A percentile compares a stretch with the other conserved stretches of the same genome.
Conservation (phyloP, 1,140 invertebrate genomes). For the Xylocopa sonorina region DNA sequence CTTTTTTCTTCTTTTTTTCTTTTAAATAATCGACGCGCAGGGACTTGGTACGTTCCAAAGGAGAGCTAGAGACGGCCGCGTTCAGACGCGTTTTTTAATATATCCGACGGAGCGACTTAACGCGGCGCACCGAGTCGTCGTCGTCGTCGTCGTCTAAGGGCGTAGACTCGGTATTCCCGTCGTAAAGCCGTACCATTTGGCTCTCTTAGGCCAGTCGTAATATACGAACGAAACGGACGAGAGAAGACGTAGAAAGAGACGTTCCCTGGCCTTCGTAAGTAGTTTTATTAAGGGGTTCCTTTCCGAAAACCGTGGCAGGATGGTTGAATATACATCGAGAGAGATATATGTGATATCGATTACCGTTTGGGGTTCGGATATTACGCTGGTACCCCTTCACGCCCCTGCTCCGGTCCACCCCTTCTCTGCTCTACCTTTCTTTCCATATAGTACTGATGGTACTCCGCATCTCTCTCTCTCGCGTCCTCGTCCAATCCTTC, state of each 20-base stretch:
- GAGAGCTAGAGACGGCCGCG: not conserved
- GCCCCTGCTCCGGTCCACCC: constrained; percentile 47
- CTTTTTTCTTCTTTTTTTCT: not conserved
- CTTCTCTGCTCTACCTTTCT: constrained; percentile 30
- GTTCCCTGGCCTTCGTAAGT: constrained; percentile 53
- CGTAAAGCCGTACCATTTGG: constrained; percentile 26
- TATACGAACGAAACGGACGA: constrained; percentile 59
- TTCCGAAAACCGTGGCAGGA: constrained; percentile 65
- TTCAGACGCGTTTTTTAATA: constrained; percentile 47
- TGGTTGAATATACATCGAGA: constrained; percentile 73
- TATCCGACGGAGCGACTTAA: constrained; percentile 23
- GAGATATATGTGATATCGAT: constrained; percentile 78
- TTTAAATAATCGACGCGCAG: not conserved
- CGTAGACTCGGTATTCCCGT: constrained; percentile 61
- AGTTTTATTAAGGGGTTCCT: constrained; percentile 70
- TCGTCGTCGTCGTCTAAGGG: constrained; percentile 27
- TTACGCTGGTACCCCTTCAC: constrained; percentile 72
- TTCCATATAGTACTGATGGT: constrained; percentile 43
- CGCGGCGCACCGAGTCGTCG: constrained; percentile 13
- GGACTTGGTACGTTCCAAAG: not conserved
- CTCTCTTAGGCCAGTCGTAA: constrained; percentile 55
- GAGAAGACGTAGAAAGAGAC: constrained; percentile 36
- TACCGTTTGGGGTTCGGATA: constrained; percentile 77
- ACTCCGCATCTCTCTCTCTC: constrained; percentile 22
- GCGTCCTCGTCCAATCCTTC: too few species aligned